Conservation (phyloP, 2,888 invertebrate genomes). For the Pyrrhosoma nymphula region DNA sequence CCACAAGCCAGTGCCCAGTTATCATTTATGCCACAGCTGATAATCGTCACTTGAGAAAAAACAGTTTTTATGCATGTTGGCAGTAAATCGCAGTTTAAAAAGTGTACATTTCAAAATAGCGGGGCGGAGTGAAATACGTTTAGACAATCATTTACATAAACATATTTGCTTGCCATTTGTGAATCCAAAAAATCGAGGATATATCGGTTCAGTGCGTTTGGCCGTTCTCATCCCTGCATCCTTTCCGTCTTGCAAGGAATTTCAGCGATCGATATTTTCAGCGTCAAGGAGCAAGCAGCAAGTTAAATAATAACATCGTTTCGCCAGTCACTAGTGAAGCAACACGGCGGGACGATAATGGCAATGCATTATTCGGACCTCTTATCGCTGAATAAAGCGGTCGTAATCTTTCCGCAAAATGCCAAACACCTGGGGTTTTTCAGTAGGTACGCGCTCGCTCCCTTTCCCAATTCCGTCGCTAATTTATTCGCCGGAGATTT, state of each 20-base stretch:
- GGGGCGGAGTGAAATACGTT: no score
- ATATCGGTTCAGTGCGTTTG: no score
- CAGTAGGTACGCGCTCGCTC: slow-evolving; percentile 17
- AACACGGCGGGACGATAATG: background rate
- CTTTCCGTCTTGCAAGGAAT: background rate
- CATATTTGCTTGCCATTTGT: no score
- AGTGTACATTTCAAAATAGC: no score
- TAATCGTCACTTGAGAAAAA: no score
- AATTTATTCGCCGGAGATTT: slow-evolving; percentile 64
- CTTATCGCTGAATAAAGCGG: slow-evolving; percentile 49
- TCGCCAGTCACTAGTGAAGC: background rate
- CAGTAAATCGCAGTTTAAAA: no score
- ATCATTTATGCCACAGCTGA: background rate
- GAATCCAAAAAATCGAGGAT: no score
- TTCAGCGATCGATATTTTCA: background rate
- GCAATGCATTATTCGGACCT: slow-evolving; percentile 3
- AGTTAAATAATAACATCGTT: slow-evolving; percentile 8
- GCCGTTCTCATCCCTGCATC: no score
- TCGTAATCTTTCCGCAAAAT: slow-evolving; percentile 61
- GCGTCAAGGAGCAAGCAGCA: background rate
- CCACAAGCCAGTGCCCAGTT: background rate
- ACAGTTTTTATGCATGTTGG: no score
- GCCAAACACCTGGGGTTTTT: slow-evolving; percentile 56
- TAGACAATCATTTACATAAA: no score
- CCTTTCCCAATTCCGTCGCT: slow-evolving; percentile 33